Percentiles rank a stretch among this genome's conserved stretches.
Evolutionary conservation across 2,888 invertebrate species (phyloP).

Genomic region (Cinara cedri): DNA sequence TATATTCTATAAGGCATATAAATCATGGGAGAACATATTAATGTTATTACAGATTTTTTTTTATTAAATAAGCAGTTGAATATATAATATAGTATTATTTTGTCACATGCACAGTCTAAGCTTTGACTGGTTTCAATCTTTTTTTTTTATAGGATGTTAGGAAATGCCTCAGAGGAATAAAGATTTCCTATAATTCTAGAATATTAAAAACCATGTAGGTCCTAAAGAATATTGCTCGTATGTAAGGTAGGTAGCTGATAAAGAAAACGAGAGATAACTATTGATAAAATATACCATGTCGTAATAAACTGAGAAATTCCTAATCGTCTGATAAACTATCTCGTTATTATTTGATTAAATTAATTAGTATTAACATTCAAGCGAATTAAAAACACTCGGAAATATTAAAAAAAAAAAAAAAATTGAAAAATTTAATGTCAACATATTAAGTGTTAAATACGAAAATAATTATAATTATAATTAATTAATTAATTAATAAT

Average conservation of each 20-base stretch:
- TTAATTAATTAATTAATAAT: constrained; percentile 25
- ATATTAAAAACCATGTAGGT: constrained; percentile 12
- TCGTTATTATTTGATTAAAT: constrained; percentile 23
- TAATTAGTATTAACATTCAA: constrained; percentile 54
- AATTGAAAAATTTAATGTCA: constrained; percentile 57
- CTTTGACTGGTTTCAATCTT: neutral
- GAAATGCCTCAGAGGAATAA: constrained; percentile 19
- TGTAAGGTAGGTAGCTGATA: neutral
- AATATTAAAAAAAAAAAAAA: constrained; percentile 57
- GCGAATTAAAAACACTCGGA: constrained; percentile 56
- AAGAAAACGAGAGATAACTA: constrained; percentile 37
- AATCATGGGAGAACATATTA: neutral
- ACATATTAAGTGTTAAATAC: constrained; percentile 54
- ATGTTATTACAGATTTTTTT: neutral
- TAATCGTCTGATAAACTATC: constrained; percentile 41
- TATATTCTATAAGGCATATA: neutral
- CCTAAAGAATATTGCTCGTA: constrained; percentile 22
- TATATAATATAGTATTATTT: constrained; percentile 2
- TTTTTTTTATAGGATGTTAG: neutral
- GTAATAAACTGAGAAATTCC: constrained; percentile 31
- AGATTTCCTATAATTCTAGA: constrained; percentile 29
- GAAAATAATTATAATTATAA: constrained; percentile 54
- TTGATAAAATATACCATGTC: constrained; percentile 7
- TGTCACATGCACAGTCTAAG: constrained; percentile 40
- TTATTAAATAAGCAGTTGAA: constrained; percentile 3